These are phyloP conservation scores for Drosophila ohnishii DNA, from an alignment of 1,140 invertebrate species.

Conservation along the genomic window DNA sequence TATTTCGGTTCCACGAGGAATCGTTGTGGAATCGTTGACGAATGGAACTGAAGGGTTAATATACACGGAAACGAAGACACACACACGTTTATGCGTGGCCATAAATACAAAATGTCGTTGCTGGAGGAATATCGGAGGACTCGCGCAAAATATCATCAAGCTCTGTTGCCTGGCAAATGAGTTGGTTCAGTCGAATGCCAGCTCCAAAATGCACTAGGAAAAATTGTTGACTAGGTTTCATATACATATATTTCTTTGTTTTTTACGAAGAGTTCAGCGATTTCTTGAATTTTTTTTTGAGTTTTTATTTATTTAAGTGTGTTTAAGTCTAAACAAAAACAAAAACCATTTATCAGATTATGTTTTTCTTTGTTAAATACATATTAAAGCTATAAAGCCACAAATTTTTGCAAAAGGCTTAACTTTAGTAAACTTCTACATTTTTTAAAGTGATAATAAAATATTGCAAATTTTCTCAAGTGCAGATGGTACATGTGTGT, in stretches of 20 bases:
- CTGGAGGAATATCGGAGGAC: conserved; percentile 30
- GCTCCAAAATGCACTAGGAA: not conserved
- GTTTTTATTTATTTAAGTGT: not conserved
- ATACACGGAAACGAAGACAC: conserved; percentile 8
- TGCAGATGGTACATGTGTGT: conserved; percentile 2
- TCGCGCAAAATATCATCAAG: conserved; percentile 47
- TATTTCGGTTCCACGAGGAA: no score
- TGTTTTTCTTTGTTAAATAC: no score
- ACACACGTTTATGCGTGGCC: conserved; percentile 14
- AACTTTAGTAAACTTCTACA: no score
- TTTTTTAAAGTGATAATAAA: not conserved
- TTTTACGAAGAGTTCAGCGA: no score
- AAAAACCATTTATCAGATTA: no score
- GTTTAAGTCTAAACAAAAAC: no score
- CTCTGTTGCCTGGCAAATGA: conserved; percentile 47
- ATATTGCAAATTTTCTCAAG: not conserved
- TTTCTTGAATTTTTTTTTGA: no score
- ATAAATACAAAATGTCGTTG: conserved; percentile 57
- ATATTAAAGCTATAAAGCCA: no score
- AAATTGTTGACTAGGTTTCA: not conserved
- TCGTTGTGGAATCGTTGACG: no score
- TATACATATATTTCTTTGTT: not conserved
- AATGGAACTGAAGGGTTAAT: no score
- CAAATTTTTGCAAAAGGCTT: no score
- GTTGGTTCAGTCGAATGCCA: conserved; percentile 26